Evolutionary conservation across 2,888 invertebrate genomes (phyloP).

Genomic region (Tetranychus truncatus): DNA sequence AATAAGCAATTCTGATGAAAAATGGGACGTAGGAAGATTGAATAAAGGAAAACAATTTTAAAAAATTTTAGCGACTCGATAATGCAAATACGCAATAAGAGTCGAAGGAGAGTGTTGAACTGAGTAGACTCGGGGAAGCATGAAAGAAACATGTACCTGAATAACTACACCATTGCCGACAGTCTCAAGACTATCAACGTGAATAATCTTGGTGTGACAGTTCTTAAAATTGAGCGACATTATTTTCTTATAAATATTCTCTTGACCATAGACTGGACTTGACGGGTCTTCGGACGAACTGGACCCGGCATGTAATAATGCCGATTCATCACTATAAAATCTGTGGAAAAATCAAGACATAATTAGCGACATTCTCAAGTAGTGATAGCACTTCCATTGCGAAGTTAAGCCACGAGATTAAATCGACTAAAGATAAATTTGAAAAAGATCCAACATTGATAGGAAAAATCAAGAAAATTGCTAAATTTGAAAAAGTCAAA

Average conservation of each 20-base stretch:
- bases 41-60: background rate
- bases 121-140: background rate
- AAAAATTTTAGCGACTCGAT: too few relatives aligned
- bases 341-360: conserved; percentile 35
- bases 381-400: too few relatives aligned
- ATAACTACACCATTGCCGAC: conserved; percentile 84
- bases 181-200: conserved; percentile 87
- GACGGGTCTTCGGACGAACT: conserved; percentile 53
- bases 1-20: background rate
- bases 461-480: too few relatives aligned
- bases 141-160: conserved; percentile 41
- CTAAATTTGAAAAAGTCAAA: too few relatives aligned
- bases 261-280: conserved; percentile 62
- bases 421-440: too few relatives aligned
- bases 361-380: background rate
- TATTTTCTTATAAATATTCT: conserved; percentile 86
- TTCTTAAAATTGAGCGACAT: conserved; percentile 84
- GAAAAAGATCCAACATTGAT: too few relatives aligned
- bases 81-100: background rate
- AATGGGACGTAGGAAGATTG: background rate
- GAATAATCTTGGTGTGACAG: conserved; percentile 91
- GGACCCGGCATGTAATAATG: conserved; percentile 82
- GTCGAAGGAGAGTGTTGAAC: background rate
- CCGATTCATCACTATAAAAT: conserved; percentile 88
- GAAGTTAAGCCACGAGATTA: too few relatives aligned